Conservation (phyloP, 2,113 vertebrate genomes). For the Anolis carolinensis region DNA sequence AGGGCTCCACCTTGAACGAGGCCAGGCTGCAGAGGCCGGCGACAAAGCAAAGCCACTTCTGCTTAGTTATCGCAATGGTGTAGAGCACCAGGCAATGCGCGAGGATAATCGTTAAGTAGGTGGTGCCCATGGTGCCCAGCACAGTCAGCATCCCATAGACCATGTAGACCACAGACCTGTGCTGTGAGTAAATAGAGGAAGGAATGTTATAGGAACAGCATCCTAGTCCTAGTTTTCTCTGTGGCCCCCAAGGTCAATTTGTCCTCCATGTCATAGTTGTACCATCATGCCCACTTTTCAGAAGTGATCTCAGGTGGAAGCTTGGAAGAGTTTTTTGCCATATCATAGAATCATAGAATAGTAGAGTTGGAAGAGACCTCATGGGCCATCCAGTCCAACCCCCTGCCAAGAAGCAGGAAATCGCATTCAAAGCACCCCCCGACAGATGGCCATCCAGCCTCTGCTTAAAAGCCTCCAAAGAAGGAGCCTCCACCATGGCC, state of each 20-base stretch:
- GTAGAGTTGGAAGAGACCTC: too few species aligned
- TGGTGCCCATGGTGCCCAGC: conserved; percentile 87
- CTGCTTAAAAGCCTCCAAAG: too few species aligned
- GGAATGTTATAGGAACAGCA: not conserved
- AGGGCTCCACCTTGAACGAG: conserved; percentile 91
- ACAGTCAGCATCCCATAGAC: conserved; percentile 86
- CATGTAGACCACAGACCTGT: conserved; percentile 87
- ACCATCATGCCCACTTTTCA: too few species aligned
- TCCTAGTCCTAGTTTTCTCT: too few species aligned
- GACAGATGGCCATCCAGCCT: too few species aligned
- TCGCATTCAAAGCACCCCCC: too few species aligned
- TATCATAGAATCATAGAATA: too few species aligned
- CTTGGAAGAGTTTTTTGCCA: not conserved
- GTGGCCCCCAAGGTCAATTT: not conserved
- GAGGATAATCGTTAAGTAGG: conserved; percentile 87
- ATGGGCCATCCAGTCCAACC: too few species aligned
- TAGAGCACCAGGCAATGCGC: conserved; percentile 92
- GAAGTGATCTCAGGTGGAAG: not conserved
- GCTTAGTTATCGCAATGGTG: conserved; percentile 84
- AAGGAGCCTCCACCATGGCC: too few species aligned
- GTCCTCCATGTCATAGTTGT: not conserved
- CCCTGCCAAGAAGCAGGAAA: too few species aligned
- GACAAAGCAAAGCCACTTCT: conserved; percentile 89
- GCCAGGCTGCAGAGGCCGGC: conserved; percentile 87
- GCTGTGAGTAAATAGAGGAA: conserved; percentile 72